Evolutionary conservation across 2,113 vertebrate species (phyloP).

Genomic region (Tyrannus savana): DNA sequence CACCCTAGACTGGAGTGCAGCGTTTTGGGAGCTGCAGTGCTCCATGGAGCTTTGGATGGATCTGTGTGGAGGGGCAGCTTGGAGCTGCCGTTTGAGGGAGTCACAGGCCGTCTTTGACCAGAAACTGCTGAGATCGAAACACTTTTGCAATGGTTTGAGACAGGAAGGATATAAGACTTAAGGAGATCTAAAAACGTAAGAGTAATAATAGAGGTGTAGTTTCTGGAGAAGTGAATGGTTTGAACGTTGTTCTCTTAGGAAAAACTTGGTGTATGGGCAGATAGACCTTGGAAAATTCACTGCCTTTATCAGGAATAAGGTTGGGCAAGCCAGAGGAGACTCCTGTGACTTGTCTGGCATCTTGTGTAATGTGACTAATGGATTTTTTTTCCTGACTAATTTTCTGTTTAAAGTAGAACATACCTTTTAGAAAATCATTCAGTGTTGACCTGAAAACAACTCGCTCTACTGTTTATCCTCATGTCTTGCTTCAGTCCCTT

Average conservation of each 20-base stretch:
- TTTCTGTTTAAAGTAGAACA: background rate
- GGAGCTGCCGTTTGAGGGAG: background rate
- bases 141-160: background rate
- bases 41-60: background rate
- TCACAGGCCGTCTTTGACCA: background rate
- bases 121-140: background rate
- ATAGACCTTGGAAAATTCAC: background rate
- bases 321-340: background rate
- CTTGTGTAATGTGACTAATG: background rate
- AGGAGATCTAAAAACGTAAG: background rate
- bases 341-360: background rate
- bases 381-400: background rate
- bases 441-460: background rate
- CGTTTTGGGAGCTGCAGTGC: background rate
- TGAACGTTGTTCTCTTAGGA: background rate
- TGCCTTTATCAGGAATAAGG: background rate
- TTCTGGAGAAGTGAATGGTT: background rate
- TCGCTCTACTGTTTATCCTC: background rate
- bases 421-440: background rate
- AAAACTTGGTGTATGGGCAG: background rate
- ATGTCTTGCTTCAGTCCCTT: background rate
- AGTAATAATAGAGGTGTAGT: background rate
- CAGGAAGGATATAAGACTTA: background rate
- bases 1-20: accelerated
- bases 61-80: background rate